Percentiles rank a stretch among this genome's conserved stretches.
phyloP scores from a whole-genome alignment of 2,797 vertebrate species.

The Diplodus sargus region DNA sequence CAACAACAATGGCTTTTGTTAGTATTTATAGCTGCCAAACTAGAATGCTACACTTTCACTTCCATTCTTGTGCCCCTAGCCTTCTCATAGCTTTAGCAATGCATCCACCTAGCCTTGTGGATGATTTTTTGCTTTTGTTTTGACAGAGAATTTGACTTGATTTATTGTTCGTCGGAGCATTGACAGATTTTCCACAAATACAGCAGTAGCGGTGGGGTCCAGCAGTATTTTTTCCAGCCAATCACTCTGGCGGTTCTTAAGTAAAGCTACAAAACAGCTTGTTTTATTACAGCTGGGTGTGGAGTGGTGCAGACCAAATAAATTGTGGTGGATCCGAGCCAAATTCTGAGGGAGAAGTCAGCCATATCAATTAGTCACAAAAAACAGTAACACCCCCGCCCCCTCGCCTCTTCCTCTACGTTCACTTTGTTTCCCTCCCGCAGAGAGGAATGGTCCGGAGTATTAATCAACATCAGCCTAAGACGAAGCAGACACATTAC shows the following conservation, averaged over 20 bases:
- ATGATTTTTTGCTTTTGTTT: too few relatives aligned
- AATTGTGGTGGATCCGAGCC: constrained; percentile 8
- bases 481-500: constrained; percentile 52
- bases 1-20: too few relatives aligned
- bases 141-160: too few relatives aligned
- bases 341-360: constrained; percentile 17
- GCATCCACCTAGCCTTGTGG: too few relatives aligned
- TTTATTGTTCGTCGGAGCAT: too few relatives aligned
- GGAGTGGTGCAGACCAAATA: constrained; percentile 9
- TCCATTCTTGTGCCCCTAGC: too few relatives aligned
- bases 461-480: constrained; percentile 66
- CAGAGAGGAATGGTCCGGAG: constrained; percentile 52
- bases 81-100: too few relatives aligned
- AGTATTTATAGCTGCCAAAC: too few relatives aligned
- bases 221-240: background rate
- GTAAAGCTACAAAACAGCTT: constrained; percentile 15
- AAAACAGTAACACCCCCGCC: background rate
- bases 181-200: background rate
- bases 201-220: background rate
- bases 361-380: constrained; percentile 38
- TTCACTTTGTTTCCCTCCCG: constrained; percentile 49
- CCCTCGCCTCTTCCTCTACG: background rate
- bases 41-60: too few relatives aligned
- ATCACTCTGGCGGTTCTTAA: background rate
- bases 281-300: constrained; percentile 22